Evolutionary conservation across 1,140 invertebrate genomes (phyloP).

Genomic region (Drosophila kohkoa): DNA sequence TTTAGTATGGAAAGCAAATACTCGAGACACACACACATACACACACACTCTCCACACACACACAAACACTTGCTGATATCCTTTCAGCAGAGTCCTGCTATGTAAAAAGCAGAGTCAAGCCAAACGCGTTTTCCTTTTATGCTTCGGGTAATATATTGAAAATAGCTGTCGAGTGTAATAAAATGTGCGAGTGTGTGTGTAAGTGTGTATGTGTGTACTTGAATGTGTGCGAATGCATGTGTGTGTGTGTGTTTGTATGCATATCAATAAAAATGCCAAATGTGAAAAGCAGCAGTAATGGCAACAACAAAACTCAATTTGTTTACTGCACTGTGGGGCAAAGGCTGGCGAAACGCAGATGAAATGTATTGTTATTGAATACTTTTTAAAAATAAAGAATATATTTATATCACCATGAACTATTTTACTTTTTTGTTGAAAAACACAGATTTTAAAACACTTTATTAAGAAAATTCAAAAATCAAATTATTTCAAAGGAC

Average conservation of each 20-base stretch:
- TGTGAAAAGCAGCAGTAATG: constrained; percentile 63
- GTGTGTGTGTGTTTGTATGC: constrained; percentile 60
- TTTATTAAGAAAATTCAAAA: too few species aligned
- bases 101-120: constrained; percentile 61
- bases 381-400: background rate
- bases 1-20: constrained; percentile 79
- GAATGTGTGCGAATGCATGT: constrained; percentile 15
- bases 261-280: constrained; percentile 79
- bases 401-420: too few species aligned
- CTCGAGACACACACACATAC: constrained; percentile 27
- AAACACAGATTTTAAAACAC: too few species aligned
- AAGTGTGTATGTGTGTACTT: constrained; percentile 16
- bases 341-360: background rate
- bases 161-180: constrained; percentile 82
- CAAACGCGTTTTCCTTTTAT: constrained; percentile 71
- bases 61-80: constrained; percentile 50
- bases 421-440: too few species aligned
- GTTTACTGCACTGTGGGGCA: constrained; percentile 64
- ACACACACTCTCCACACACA: constrained; percentile 30
- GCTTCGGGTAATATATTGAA: constrained; percentile 79
- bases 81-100: constrained; percentile 63
- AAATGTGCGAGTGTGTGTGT: constrained; percentile 59
- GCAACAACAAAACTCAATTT: constrained; percentile 71
- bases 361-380: background rate
- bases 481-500: too few species aligned